Conservation (phyloP, 2,113 vertebrate species). For the Eubucco bourcierii region DNA sequence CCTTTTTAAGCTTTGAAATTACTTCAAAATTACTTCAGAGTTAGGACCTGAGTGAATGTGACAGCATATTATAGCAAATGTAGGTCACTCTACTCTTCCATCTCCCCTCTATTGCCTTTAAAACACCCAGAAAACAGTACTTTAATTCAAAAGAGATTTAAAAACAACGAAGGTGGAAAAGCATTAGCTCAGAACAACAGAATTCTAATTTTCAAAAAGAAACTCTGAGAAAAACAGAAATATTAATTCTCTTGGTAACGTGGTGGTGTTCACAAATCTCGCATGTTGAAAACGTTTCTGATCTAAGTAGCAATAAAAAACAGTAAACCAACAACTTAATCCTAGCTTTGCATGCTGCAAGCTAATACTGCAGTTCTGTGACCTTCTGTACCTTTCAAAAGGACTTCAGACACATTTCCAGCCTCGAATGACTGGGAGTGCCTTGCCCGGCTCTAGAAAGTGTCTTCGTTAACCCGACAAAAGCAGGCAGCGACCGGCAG, state of each 20-base stretch:
- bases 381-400: not conserved
- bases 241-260: not conserved
- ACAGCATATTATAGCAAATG: not conserved
- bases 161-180: not conserved
- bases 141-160: not conserved
- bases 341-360: not conserved
- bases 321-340: not conserved
- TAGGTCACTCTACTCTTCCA: not conserved
- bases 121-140: not conserved
- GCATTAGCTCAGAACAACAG: not conserved
- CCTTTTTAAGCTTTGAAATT: not conserved
- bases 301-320: not conserved
- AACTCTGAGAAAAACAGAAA: not conserved
- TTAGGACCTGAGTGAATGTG: not conserved
- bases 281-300: not conserved
- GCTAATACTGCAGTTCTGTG: not conserved
- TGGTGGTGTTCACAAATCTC: not conserved
- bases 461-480: not conserved
- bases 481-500: not conserved
- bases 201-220: not conserved
- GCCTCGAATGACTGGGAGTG: not conserved
- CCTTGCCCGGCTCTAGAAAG: not conserved
- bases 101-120: not conserved
- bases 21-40: not conserved
- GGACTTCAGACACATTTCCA: fast-evolving